phyloP scores from a whole-genome alignment of 2,113 vertebrate species.

The Lampris megalopsis region DNA sequence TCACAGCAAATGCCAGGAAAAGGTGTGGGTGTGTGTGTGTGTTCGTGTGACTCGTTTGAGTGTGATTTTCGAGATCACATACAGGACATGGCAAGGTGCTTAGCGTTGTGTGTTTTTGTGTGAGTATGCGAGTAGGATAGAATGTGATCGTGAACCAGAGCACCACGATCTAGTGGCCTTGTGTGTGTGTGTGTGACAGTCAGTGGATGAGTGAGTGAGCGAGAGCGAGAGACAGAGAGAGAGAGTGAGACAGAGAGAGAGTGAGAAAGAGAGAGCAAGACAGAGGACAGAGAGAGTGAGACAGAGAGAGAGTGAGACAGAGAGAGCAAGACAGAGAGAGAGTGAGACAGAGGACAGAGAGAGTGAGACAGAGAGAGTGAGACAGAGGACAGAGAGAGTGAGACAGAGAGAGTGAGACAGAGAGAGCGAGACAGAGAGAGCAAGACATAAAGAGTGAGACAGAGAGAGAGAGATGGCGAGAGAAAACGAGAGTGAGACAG shows the following conservation, averaged over 20 bases:
- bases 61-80: background rate
- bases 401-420: too few species aligned
- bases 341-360: too few species aligned
- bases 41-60: background rate
- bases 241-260: too few species aligned
- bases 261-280: too few species aligned
- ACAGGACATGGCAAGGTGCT: conserved; percentile 8
- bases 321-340: too few species aligned
- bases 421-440: too few species aligned
- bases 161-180: background rate
- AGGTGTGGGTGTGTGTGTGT: background rate
- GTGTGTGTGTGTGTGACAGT: background rate
- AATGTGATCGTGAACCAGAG: too few species aligned
- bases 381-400: too few species aligned
- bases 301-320: too few species aligned
- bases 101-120: background rate
- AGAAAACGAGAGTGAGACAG: too few species aligned
- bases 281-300: too few species aligned
- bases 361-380: too few species aligned
- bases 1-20: background rate
- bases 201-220: background rate
- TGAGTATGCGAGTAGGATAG: background rate
- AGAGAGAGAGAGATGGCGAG: background rate
- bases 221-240: background rate
- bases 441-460: background rate